A percentile compares a stretch with the other conserved stretches of the same genome.
Conservation (phyloP, 1,140 invertebrate species). For the Drosophila lowei region DNA sequence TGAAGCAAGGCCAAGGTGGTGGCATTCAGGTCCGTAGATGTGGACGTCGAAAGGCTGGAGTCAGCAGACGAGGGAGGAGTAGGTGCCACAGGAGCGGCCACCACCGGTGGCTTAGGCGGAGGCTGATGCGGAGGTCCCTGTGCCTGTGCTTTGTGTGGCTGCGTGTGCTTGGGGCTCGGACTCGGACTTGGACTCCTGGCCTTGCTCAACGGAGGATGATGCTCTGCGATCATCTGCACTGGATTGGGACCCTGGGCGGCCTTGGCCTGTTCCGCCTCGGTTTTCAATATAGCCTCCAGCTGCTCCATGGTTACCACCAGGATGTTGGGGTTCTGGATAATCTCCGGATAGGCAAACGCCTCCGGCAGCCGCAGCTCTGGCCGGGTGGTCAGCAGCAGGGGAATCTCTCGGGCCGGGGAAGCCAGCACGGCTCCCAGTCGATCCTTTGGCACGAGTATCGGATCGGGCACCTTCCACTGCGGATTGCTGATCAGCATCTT, state of each 20-base stretch:
- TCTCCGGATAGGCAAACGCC: conserved; percentile 87
- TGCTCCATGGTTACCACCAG: conserved; percentile 90
- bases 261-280: conserved; percentile 82
- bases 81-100: conserved; percentile 21
- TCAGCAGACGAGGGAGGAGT: conserved; percentile 66
- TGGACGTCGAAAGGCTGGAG: conserved; percentile 81
- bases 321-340: conserved; percentile 90
- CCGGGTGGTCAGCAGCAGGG: conserved; percentile 87
- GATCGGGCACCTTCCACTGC: conserved; percentile 90
- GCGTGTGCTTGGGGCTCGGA: conserved; percentile 20
- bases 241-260: conserved; percentile 39
- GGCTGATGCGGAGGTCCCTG: conserved; percentile 13
- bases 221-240: conserved; percentile 5
- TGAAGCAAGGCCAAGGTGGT: conserved; percentile 87
- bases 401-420: conserved; percentile 90
- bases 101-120: conserved; percentile 26
- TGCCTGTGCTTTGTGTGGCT: not conserved
- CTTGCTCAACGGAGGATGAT: conserved; percentile 29
- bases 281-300: conserved; percentile 88
- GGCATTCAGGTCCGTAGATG: conserved; percentile 85
- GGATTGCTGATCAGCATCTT: conserved; percentile 88
- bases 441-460: conserved; percentile 90
- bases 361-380: conserved; percentile 89
- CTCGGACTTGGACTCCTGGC: conserved; percentile 45
- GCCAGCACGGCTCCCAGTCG: conserved; percentile 88